Base-by-base conservation (phyloP, 2,888 invertebrate species). In the Aleiodes testaceus region DNA sequence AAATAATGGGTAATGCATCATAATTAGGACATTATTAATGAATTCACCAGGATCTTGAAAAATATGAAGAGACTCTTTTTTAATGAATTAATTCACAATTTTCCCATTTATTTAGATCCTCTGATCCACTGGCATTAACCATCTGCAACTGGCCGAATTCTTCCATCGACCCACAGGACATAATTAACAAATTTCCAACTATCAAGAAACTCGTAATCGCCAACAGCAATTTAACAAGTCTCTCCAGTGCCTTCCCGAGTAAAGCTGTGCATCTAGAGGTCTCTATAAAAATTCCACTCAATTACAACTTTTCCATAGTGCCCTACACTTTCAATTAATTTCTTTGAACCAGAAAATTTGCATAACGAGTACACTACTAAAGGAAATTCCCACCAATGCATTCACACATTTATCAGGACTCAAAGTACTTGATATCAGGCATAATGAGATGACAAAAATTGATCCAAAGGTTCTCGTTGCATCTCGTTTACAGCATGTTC, bases 371-470 rank as follows among this genome's bases (percentile, higher is more conserved):
- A 88, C 88, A 16, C 81, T 75, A 16, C 78, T 89, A 49, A 75
- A 77, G 0, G 45, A 71, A n/a, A 55, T 89, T 4, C 76, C 82
- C 3, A 74, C 75, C 0, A 74, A 79, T n/a, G 79, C 77, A 20
- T 87, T 92, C 16, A 81, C 79, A 6, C 82, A 88, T 69, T 89
- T 91, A 85, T 82, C 86, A 11, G 79, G 84, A n/a, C 84, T 92
- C 1, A 84, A 84, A 55, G 88, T 86, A 36, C 80, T 92, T 75
- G 91, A 92, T 76, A 84, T 92, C 3, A 87, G 91, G 36, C 85
- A 88, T 72, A 92, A 92, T 78, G 84, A 84, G 73, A 80, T 92
- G 61, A 84, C 87, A 52, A 88, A 89, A 44, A 88, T 92, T 76
- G 88, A 88, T 72, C 83, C 85, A 0, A 78, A 82, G 0, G 78